These are phyloP conservation scores for Cotesia vestalis DNA, from an alignment of 1,140 invertebrate genomes.

Conservation along the genomic window DNA sequence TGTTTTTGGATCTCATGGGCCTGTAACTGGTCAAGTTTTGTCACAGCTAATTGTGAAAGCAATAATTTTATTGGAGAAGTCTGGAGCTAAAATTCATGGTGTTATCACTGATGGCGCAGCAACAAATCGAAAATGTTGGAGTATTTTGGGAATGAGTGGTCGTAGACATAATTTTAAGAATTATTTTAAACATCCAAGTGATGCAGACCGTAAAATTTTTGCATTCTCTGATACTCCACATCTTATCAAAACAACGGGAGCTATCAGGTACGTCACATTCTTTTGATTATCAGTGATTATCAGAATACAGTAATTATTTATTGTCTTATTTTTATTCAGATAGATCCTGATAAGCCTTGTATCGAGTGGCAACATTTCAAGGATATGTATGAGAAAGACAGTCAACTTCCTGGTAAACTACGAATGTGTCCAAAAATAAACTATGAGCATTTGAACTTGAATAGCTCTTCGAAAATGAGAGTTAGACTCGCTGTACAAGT, in stretches of 20 bases:
- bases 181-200: constrained; percentile 34
- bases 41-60: constrained; percentile 37
- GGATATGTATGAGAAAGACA: constrained; percentile 24
- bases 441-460: constrained; percentile 24
- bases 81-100: constrained; percentile 24
- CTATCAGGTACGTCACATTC: background rate
- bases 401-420: constrained; percentile 11
- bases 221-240: constrained; percentile 34
- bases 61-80: constrained; percentile 34
- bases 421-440: constrained; percentile 30
- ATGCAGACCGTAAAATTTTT: constrained; percentile 24
- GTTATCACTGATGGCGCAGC: constrained; percentile 13
- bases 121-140: constrained; percentile 32
- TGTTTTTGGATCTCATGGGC: constrained; percentile 37
- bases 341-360: constrained; percentile 18
- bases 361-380: constrained; percentile 36
- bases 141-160: constrained; percentile 23
- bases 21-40: constrained; percentile 26
- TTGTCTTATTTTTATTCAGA: constrained; percentile 15
- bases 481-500: constrained; percentile 37
- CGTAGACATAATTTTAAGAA: constrained; percentile 19
- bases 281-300: background rate
- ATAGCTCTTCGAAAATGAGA: constrained; percentile 35
- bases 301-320: background rate
- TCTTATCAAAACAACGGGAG: background rate